phyloP scores from a whole-genome alignment of 2,888 invertebrate genomes.

The Drosophila planitibia region DNA sequence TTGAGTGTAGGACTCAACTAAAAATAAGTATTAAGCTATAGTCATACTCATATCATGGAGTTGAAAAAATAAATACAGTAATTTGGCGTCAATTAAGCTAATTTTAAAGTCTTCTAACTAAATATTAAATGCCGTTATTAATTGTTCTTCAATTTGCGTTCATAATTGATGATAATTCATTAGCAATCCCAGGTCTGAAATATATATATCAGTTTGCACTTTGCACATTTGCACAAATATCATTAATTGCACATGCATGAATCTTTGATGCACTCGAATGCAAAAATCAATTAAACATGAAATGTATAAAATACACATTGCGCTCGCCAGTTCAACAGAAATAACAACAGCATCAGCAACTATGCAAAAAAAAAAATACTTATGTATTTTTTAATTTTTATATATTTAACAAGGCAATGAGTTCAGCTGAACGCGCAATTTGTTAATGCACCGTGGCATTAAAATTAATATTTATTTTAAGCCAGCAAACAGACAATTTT shows the following conservation, averaged over 20 bases:
- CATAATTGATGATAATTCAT: conserved; percentile 56
- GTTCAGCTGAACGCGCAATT: conserved; percentile 44
- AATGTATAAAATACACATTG: conserved; percentile 42
- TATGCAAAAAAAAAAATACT: conserved; percentile 16
- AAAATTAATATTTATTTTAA: conserved; percentile 63
- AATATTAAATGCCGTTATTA: conserved; percentile 6
- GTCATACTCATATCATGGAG: not conserved
- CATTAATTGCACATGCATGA: conserved; percentile 75
- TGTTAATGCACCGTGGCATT: conserved; percentile 53
- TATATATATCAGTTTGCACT: conserved; percentile 34
- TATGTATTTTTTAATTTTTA: not conserved
- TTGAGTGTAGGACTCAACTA: not conserved
- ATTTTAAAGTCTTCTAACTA: conserved; percentile 5
- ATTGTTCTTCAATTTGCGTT: conserved; percentile 39
- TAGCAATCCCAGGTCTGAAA: conserved; percentile 8
- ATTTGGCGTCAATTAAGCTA: not conserved
- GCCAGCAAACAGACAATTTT: conserved; percentile 19
- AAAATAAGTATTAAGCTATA: not conserved
- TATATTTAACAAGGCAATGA: conserved; percentile 33
- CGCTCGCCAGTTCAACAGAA: conserved; percentile 10
- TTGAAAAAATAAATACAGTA: not conserved
- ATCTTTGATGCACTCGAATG: conserved; percentile 75
- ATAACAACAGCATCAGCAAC: conserved; percentile 4
- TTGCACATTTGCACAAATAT: conserved; percentile 51
- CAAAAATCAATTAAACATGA: conserved; percentile 75